Evolutionary conservation across 2,797 vertebrate genomes (phyloP).

Genomic region (Lagorchestes hirsutus): DNA sequence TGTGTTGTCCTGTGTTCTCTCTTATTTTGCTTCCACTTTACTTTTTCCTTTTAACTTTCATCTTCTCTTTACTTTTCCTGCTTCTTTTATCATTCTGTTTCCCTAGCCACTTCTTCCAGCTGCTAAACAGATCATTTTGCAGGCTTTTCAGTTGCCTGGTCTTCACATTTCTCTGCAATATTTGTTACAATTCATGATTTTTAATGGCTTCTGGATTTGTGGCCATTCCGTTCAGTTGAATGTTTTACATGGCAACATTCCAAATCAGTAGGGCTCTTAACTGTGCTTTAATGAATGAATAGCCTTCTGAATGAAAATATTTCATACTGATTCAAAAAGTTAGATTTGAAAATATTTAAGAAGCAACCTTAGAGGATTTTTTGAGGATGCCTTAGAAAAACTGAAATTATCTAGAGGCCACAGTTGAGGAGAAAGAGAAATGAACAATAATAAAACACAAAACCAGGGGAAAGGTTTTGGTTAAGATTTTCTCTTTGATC

Average conservation of each 20-base stretch:
- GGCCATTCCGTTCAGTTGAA: neutral
- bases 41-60: neutral
- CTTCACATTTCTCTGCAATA: constrained; percentile 23
- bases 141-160: constrained; percentile 17
- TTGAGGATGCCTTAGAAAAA: constrained; percentile 15
- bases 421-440: constrained; percentile 7
- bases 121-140: constrained; percentile 1
- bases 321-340: constrained; percentile 10
- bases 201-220: constrained; percentile 41
- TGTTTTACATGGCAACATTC: neutral
- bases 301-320: constrained; percentile 16
- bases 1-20: neutral
- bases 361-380: constrained; percentile 9
- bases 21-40: neutral
- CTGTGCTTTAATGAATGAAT: neutral
- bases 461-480: constrained; percentile 15
- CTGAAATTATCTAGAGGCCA: constrained; percentile 35
- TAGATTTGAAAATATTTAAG: constrained; percentile 9
- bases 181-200: neutral
- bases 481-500: constrained; percentile 26
- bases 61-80: neutral
- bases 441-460: constrained; percentile 20
- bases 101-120: constrained; percentile 38
- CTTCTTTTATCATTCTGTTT: constrained; percentile 17
- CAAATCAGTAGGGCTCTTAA: constrained; percentile 4